Percentiles rank a stretch among this genome's conserved stretches.
These are phyloP conservation scores for Onychorhynchus coronatus DNA, from an alignment of 2,113 vertebrate genomes.

Conservation along the genomic window DNA sequence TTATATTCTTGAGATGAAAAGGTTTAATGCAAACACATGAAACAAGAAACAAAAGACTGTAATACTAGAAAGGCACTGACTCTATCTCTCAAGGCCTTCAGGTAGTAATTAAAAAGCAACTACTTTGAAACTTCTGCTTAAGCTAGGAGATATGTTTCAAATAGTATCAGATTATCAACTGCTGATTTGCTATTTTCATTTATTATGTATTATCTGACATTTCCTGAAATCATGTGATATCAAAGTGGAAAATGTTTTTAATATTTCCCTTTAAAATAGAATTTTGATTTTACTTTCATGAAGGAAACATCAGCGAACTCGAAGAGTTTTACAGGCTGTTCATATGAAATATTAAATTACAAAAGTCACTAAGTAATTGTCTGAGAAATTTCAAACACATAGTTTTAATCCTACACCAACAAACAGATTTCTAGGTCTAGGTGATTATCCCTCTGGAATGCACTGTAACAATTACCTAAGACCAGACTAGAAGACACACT, in stretches of 20 bases:
- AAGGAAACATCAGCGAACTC: not conserved
- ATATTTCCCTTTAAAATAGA: not conserved
- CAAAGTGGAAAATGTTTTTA: not conserved
- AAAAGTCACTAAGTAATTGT: not conserved
- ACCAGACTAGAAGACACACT: not conserved
- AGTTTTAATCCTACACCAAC: not conserved
- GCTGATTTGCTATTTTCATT: not conserved
- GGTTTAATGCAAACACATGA: not conserved
- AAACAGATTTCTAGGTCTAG: not conserved
- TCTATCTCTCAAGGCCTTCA: not conserved
- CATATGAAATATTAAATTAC: not conserved
- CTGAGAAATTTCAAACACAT: not conserved
- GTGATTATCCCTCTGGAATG: not conserved
- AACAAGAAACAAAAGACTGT: not conserved
- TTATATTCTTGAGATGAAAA: not conserved
- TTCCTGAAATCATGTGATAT: fast-evolving
- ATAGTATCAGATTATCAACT: not conserved
- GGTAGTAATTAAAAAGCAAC: not conserved
- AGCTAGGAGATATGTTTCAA: not conserved
- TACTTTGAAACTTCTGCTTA: not conserved
- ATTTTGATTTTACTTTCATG: not conserved
- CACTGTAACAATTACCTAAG: not conserved
- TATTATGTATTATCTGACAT: not conserved
- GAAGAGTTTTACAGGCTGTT: not conserved
- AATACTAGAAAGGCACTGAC: not conserved